Conservation (phyloP, 1,140 invertebrate species). For the Carposina sasakii region DNA sequence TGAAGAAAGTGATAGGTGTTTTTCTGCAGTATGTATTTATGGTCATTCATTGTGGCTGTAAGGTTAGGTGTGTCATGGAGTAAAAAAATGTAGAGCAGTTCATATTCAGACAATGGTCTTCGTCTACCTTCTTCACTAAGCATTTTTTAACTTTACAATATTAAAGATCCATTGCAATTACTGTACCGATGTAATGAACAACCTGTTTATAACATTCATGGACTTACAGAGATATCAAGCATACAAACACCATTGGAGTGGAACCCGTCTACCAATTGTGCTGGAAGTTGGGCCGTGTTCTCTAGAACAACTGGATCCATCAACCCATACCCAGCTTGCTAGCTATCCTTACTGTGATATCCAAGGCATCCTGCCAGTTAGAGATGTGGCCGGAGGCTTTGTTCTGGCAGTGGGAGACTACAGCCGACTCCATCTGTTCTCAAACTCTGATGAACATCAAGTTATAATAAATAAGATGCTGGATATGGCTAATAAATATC, state of each 20-base stretch:
- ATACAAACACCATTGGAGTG: conserved; percentile 97
- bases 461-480: conserved; percentile 90
- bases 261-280: conserved; percentile 87
- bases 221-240: conserved; percentile 89
- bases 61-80: no score
- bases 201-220: no score
- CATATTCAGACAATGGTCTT: no score
- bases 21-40: no score
- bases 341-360: conserved; percentile 92
- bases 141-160: no score
- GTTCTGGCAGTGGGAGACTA: conserved; percentile 91
- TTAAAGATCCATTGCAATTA: no score
- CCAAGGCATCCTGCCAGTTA: conserved; percentile 72
- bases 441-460: conserved; percentile 83
- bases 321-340: conserved; percentile 84
- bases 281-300: conserved; percentile 92
- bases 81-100: no score
- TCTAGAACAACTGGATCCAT: conserved; percentile 91
- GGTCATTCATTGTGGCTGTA: no score
- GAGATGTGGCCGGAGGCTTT: conserved; percentile 86
- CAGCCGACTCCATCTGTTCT: conserved; percentile 92
- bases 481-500: conserved; percentile 83
- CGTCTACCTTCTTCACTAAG: no score
- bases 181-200: no score
- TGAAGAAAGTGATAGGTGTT: no score